Evolutionary conservation across 2,888 invertebrate species (phyloP), one percentile per base, ranked within the genome.

Genomic region (Drosophila nigricruria): DNA sequence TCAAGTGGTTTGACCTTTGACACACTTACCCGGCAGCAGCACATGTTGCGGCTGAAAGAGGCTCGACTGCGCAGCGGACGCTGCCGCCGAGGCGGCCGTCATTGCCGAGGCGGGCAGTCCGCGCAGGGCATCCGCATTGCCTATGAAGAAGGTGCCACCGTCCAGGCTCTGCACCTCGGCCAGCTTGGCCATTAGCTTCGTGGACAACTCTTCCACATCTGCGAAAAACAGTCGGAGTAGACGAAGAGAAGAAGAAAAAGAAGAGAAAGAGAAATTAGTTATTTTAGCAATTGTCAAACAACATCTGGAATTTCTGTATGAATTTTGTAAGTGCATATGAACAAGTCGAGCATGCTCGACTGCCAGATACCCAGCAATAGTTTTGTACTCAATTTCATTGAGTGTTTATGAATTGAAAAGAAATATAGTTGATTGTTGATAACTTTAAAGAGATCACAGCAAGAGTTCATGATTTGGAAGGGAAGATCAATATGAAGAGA

Each of bases 191-290:
- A 93, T 93, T 74, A 93, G 89, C 80, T 93, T 93, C 38, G 93
- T 92, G 79, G 93, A 93, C 85, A 93, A 87, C 82, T 93, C 93
- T 88, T 93, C 93, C 78, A 93, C 93, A 91, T 93, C 93, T 93
- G 89, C 38, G 91, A 91, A 4, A 91, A 91, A 4, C n/a, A 18
- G 38, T 16, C 38, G 9, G 8, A 2, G 43, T 8, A 38, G 9
- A 30, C 30, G 6, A 3, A 42, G n/a, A 23, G 1, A 16, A 10
- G 23, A 14, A 12, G 2, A 8, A 8, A 14, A 34, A 14, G 27
- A 3, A 30, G 1, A 40, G 5, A 25, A 23, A n/a, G 32, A 18
- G 10, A 47, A 43, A 49, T 23, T 10, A 16, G 14, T 56, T 40
- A 49, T 47, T 42, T 59, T 45, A 59, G 62, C 62, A 72, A 66